Conservation (phyloP, 2,888 invertebrate genomes). For the Carterocephalus palaemon region DNA sequence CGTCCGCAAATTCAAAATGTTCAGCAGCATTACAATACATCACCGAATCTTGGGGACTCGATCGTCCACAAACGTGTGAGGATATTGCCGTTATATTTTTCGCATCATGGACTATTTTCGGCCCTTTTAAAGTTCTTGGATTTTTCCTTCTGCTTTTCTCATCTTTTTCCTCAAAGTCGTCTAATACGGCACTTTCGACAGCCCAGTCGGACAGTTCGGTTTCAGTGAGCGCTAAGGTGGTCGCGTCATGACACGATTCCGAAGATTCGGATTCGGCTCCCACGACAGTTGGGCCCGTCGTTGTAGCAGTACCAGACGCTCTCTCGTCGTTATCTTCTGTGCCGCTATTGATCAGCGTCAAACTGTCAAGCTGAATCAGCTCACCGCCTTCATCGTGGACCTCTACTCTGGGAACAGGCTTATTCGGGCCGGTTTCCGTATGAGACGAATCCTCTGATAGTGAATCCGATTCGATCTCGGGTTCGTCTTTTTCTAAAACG, state of each 20-base stretch:
- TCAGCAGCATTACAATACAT: slow-evolving; percentile 81
- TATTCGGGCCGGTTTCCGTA: slow-evolving; percentile 59
- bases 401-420: slow-evolving; percentile 83
- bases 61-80: slow-evolving; percentile 67
- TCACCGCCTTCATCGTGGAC: slow-evolving; percentile 85
- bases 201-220: slow-evolving; percentile 95
- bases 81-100: slow-evolving; percentile 61
- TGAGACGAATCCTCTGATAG: slow-evolving; percentile 62
- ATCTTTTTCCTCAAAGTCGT: slow-evolving; percentile 77
- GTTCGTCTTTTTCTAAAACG: slow-evolving; percentile 55
- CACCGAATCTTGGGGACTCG: slow-evolving; percentile 50
- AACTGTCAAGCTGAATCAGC: slow-evolving; percentile 80
- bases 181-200: slow-evolving; percentile 87
- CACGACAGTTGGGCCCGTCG: slow-evolving; percentile 64
- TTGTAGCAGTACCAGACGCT: slow-evolving; percentile 50
- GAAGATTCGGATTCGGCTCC: slow-evolving; percentile 74
- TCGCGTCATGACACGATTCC: slow-evolving; percentile 84
- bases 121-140: slow-evolving; percentile 57
- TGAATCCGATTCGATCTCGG: slow-evolving; percentile 78
- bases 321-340: slow-evolving; percentile 51
- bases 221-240: slow-evolving; percentile 87
- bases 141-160: slow-evolving; percentile 53
- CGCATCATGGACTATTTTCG: slow-evolving; percentile 60
- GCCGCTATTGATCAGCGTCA: slow-evolving; percentile 68
- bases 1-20: slow-evolving; percentile 92